These are phyloP conservation scores for Lepus timidus DNA, from an alignment of 2,113 vertebrate species.

Conservation along the genomic window DNA sequence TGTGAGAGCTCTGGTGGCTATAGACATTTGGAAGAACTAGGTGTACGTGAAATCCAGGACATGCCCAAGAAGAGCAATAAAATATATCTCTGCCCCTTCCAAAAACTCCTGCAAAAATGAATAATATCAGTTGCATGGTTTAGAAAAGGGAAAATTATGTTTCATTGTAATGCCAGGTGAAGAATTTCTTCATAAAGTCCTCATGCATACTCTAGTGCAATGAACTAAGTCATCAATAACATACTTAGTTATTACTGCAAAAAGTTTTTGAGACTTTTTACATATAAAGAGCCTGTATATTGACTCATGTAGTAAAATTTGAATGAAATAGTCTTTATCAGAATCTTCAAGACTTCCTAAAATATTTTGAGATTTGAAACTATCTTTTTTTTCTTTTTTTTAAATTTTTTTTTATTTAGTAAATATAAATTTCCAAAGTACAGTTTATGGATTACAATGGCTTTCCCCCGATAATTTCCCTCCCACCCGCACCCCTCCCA, in stretches of 20 bases:
- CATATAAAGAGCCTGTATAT: not conserved
- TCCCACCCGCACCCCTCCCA: too few relatives aligned
- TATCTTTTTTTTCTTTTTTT: not conserved
- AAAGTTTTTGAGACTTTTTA: not conserved
- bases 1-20: not conserved
- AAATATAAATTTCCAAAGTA: too few relatives aligned
- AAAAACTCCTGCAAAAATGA: not conserved
- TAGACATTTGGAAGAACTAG: not conserved
- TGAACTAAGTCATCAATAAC: not conserved
- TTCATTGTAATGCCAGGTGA: not conserved
- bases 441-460: too few relatives aligned
- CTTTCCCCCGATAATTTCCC: too few relatives aligned
- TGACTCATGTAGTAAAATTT: not conserved
- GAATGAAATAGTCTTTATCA: slow-evolving; percentile 27
- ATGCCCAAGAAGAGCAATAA: not conserved
- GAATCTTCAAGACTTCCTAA: not conserved
- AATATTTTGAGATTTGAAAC: slow-evolving; percentile 37
- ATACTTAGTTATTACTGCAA: not conserved
- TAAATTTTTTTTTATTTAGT: too few relatives aligned
- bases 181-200: not conserved
- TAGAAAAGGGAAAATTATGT: not conserved
- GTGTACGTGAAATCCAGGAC: not conserved
- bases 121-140: not conserved
- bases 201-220: not conserved
- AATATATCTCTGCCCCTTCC: not conserved